Evolutionary conservation across 2,797 vertebrate species (phyloP).

Genomic region (Miichthys miiuy): DNA sequence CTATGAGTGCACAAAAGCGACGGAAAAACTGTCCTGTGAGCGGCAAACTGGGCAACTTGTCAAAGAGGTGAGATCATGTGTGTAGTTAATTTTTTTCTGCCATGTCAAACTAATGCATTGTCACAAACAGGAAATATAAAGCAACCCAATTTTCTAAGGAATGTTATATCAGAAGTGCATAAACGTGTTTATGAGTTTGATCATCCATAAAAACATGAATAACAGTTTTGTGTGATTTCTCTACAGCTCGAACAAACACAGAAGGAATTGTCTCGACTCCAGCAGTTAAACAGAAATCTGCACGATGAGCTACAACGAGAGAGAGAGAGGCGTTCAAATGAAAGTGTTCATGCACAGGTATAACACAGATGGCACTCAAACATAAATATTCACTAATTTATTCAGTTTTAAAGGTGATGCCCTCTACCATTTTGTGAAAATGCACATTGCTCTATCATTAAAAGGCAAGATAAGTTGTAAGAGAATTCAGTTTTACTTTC

Average conservation of each 20-base stretch:
- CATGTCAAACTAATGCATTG: background rate
- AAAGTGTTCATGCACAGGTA: constrained; percentile 51
- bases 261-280: constrained; percentile 88
- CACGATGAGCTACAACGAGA: constrained; percentile 84
- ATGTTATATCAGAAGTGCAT: background rate
- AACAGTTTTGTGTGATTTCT: constrained; percentile 4
- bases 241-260: constrained; percentile 91
- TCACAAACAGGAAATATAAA: background rate
- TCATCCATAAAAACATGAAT: background rate
- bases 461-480: background rate
- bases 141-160: background rate
- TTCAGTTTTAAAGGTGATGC: background rate
- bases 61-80: constrained; percentile 88
- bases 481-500: background rate
- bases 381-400: background rate
- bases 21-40: constrained; percentile 57
- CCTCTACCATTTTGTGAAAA: background rate
- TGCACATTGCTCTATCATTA: too few relatives aligned
- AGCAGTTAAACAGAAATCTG: constrained; percentile 88
- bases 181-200: background rate
- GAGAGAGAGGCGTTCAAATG: constrained; percentile 43
- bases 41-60: constrained; percentile 86
- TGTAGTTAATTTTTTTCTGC: background rate
- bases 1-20: constrained; percentile 62
- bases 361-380: background rate